These are phyloP conservation scores for Boulengeromyrus knoepffleri DNA, from an alignment of 2,113 vertebrate species.

Conservation along the genomic window DNA sequence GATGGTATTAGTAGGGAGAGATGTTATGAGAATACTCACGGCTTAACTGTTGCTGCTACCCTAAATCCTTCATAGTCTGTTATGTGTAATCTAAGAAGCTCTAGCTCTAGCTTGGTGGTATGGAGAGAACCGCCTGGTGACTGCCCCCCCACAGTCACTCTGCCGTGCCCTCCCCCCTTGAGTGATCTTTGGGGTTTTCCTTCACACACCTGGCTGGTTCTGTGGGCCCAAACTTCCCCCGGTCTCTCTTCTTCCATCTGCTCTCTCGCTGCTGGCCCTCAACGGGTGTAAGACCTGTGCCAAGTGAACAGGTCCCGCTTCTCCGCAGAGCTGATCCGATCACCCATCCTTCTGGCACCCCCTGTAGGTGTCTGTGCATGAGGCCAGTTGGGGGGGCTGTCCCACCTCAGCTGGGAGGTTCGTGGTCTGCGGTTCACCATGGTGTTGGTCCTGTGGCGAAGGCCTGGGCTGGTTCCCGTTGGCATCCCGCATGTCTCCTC, in stretches of 20 bases:
- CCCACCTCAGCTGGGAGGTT: conserved; percentile 40
- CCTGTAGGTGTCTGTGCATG: too few species aligned
- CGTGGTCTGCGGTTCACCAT: conserved; percentile 41
- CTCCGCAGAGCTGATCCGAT: conserved; percentile 8
- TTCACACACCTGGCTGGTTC: neutral
- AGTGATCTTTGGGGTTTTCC: neutral
- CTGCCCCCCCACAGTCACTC: neutral
- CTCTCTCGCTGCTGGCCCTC: neutral
- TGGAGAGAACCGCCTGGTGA: neutral
- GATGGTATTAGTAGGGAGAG: too few species aligned
- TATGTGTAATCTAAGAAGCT: neutral
- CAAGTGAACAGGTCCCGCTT: conserved; percentile 57
- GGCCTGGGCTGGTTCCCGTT: conserved; percentile 24
- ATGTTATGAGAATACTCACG: too few species aligned
- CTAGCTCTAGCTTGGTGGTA: neutral
- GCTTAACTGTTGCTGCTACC: too few species aligned
- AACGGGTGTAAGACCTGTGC: conserved; percentile 51
- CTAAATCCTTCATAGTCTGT: neutral
- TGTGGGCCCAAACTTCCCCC: neutral
- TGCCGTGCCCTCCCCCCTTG: neutral
- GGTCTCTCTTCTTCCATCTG: neutral
- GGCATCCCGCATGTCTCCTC: conserved; percentile 51
- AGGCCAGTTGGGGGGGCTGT: neutral
- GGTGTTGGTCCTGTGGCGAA: conserved; percentile 39
- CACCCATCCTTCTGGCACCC: neutral